phyloP scores from a whole-genome alignment of 2,888 invertebrate species.

The Periphyllus acericola region DNA sequence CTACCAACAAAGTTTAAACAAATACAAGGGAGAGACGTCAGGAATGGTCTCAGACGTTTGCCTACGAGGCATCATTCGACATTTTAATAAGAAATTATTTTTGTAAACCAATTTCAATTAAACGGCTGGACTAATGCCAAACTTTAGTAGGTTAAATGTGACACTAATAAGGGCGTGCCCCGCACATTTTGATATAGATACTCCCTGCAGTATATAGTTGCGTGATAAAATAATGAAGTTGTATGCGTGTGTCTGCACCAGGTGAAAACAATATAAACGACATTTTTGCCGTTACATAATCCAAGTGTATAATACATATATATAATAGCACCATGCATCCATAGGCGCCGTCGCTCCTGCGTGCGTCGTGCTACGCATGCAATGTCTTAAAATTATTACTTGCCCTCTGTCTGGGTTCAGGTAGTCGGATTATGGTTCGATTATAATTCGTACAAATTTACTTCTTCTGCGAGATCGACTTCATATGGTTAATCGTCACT shows the following conservation, averaged over 20 bases:
- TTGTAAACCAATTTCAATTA: slow-evolving; percentile 5
- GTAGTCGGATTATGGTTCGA: slow-evolving; percentile 12
- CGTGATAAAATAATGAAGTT: slow-evolving; percentile 40
- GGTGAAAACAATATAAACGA: slow-evolving; percentile 37
- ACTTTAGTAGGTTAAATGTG: slow-evolving; percentile 41
- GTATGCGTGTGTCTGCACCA: neutral
- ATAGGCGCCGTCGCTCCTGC: neutral
- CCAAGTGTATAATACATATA: neutral
- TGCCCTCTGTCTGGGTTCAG: neutral
- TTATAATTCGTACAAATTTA: neutral
- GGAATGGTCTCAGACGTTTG: neutral
- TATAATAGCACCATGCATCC: neutral
- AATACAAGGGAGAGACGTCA: neutral
- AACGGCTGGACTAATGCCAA: slow-evolving; percentile 20
- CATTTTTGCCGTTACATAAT: slow-evolving; percentile 23
- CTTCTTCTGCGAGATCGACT: slow-evolving; percentile 8
- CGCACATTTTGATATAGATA: slow-evolving; percentile 21
- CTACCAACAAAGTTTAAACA: neutral
- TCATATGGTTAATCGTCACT: slow-evolving; percentile 13
- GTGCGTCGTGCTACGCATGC: neutral
- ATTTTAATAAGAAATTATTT: slow-evolving; percentile 45
- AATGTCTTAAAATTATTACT: neutral
- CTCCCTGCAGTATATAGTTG: neutral
- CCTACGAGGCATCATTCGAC: neutral
- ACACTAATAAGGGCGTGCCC: slow-evolving; percentile 48